Conservation (phyloP, 2,113 vertebrate species). For the Callionymus lyra region DNA sequence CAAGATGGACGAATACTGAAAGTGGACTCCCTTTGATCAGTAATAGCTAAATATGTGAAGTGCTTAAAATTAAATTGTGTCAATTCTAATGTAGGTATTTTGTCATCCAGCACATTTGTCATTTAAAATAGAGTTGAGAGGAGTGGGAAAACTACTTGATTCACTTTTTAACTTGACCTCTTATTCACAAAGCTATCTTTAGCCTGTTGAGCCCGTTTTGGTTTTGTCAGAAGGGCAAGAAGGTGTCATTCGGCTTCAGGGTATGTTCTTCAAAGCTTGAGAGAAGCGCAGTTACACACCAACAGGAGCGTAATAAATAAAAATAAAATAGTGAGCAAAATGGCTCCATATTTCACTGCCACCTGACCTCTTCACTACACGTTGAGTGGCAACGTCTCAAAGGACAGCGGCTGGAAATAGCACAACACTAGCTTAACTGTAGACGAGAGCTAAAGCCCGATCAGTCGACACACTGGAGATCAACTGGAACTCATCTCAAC, state of each 20-base stretch:
- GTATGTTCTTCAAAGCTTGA: neutral
- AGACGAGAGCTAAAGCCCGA: slow-evolving; percentile 32
- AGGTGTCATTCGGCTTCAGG: too few species aligned
- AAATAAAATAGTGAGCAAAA: slow-evolving; percentile 5
- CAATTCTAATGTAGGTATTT: too few species aligned
- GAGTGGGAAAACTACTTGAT: too few species aligned
- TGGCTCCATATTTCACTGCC: neutral
- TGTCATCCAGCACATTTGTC: neutral
- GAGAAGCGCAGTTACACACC: too few species aligned
- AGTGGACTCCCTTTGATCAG: too few species aligned
- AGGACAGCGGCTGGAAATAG: slow-evolving; percentile 41
- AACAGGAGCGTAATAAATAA: too few species aligned
- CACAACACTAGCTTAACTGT: slow-evolving; percentile 29
- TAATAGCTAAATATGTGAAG: too few species aligned
- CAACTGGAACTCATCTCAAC: slow-evolving; percentile 1
- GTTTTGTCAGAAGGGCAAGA: too few species aligned
- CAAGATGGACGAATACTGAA: too few species aligned
- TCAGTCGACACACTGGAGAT: slow-evolving; percentile 11
- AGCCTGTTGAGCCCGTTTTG: too few species aligned
- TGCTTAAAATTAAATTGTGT: too few species aligned
- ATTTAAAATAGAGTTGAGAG: neutral
- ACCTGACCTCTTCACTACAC: slow-evolving; percentile 13
- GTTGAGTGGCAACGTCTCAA: slow-evolving; percentile 15
- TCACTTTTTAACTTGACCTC: neutral
- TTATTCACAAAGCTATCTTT: neutral